Base-by-base conservation (phyloP, 2,888 invertebrate species). In the Smittia sp. region DNA sequence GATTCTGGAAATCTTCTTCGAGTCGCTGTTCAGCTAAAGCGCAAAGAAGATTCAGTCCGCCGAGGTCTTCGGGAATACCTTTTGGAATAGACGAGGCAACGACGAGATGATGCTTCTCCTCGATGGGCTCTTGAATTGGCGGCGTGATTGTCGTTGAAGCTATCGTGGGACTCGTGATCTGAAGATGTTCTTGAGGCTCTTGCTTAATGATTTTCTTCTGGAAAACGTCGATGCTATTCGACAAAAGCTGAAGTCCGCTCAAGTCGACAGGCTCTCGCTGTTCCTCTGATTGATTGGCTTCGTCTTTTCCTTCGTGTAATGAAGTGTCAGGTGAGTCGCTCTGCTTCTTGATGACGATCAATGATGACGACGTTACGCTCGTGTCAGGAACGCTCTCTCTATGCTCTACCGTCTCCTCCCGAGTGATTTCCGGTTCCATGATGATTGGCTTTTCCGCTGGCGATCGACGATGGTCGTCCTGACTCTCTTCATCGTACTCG, bases 21-120 rank as follows among this genome's bases (percentile, higher is more conserved):
- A 93, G 90, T 76, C 92, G 85, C 79, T 93, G 93, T 79, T 93
- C 93, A 0, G 93, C 94, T 75, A 94, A 83, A 7, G 93, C 93
- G 80, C 94, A 94, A 25, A 94, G 81, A 38, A 94, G 80, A 73
- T 91, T 90, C 15, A 94, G 82, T 0, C 90, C 90, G 24, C 87
- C 89, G 18, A 90, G 81, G 77, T 79, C 78, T 32, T 78, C 77
- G 1, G 77, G 77, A 39, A 76, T 77, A 3, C 76, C 76, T 73
- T 76, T 76, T 11, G 77, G 72, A 20, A 77, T 77, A 68, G 39
- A 24, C 18, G 73, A 18, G 6, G 13, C 24, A 2, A 18, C n/a
- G 6, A 52, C 15, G 6, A 72, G 1, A 9, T 15, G 11, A 41
- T 18, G 38, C 20, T 62, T 62, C 1, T 39, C 39, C 1, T 25